These are phyloP conservation scores for Polyodon spathula DNA, from an alignment of 2,113 vertebrate genomes.

Conservation along the genomic window DNA sequence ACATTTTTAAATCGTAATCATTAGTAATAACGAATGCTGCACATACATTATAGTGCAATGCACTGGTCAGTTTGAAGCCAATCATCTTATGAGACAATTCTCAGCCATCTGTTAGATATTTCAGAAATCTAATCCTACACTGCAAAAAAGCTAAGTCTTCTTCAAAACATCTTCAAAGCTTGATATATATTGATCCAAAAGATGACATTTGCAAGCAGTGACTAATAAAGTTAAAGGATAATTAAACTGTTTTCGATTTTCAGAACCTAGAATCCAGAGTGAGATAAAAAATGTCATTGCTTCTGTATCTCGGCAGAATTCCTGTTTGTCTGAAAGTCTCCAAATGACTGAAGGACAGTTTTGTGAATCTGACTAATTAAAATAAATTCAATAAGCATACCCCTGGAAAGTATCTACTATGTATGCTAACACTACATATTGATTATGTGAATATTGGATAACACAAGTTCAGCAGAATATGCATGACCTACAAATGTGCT, in stretches of 20 bases:
- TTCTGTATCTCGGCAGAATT: conserved; percentile 6
- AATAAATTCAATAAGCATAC: conserved; percentile 15
- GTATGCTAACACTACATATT: conserved; percentile 19
- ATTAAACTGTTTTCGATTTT: conserved; percentile 17
- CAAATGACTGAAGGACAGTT: conserved; percentile 19
- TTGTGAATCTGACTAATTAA: conserved; percentile 24
- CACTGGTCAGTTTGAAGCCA: too few relatives aligned
- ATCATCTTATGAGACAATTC: too few relatives aligned
- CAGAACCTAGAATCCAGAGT: background rate
- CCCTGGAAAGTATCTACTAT: conserved; percentile 13
- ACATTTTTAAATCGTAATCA: background rate
- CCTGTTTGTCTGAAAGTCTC: conserved; percentile 20
- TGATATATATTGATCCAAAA: conserved; percentile 2
- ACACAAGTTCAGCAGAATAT: conserved; percentile 26
- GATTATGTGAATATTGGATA: conserved; percentile 31
- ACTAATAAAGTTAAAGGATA: conserved; percentile 8
- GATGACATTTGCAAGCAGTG: conserved; percentile 8
- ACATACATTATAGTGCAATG: too few relatives aligned
- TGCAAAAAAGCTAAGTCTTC: background rate
- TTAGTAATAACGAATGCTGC: background rate
- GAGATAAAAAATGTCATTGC: conserved; percentile 19
- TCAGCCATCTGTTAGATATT: background rate
- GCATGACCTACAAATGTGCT: conserved; percentile 21
- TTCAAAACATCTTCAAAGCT: background rate
- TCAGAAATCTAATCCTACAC: background rate